phyloP scores from a whole-genome alignment of 2,113 vertebrate species.

The Triplophysa siluroides region DNA sequence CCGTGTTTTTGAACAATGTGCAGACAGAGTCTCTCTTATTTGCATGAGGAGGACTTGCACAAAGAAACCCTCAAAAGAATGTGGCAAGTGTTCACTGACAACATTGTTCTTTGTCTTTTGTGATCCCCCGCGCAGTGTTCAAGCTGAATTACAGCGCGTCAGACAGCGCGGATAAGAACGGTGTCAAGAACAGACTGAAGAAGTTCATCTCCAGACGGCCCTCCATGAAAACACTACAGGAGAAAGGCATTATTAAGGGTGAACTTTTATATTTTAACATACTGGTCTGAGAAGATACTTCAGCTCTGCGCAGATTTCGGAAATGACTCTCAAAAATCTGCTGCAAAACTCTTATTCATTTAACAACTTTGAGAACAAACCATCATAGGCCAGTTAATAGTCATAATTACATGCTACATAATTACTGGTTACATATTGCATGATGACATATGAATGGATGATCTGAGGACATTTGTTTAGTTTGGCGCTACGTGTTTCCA shows the following conservation, averaged over 20 bases:
- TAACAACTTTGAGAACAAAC: conserved; percentile 11
- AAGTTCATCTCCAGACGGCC: conserved; percentile 88
- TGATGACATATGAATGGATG: conserved; percentile 18
- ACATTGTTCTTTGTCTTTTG: conserved; percentile 35
- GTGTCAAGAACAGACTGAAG: conserved; percentile 86
- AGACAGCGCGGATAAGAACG: conserved; percentile 82
- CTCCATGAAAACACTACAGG: conserved; percentile 87
- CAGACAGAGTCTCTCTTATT: conserved; percentile 22
- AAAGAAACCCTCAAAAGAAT: conserved; percentile 18
- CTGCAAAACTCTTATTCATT: background rate
- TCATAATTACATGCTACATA: conserved; percentile 32
- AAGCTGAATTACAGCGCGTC: conserved; percentile 86
- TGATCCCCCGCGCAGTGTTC: conserved; percentile 73
- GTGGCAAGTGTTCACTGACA: conserved; percentile 34
- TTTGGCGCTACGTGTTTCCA: conserved; percentile 30
- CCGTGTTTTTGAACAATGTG: conserved; percentile 12
- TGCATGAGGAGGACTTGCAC: conserved; percentile 35
- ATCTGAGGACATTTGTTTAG: conserved; percentile 30
- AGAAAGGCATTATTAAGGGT: conserved; percentile 91
- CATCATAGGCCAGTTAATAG: conserved; percentile 12
- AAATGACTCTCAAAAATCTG: background rate
- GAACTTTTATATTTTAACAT: conserved; percentile 23
- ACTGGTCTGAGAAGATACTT: background rate
- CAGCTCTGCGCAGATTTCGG: background rate
- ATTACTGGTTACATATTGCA: conserved; percentile 29